These are phyloP conservation scores for Oreochromis grahami DNA, from an alignment of 2,797 vertebrate genomes.

Conservation along the genomic window DNA sequence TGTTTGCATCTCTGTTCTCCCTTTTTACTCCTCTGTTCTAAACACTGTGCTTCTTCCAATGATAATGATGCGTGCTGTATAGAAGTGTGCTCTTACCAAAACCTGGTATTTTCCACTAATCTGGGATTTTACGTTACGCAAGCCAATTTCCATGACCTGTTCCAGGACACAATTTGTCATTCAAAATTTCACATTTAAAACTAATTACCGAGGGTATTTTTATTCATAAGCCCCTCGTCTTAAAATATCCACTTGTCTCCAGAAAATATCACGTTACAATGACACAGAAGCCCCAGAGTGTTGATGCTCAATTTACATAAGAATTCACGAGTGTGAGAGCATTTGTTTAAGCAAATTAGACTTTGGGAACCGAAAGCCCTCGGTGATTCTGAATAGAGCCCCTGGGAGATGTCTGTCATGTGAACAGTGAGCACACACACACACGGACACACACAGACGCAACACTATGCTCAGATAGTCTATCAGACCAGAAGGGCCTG, in stretches of 20 bases:
- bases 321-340: slow-evolving; percentile 35
- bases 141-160: slow-evolving; percentile 28
- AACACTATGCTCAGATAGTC: background rate
- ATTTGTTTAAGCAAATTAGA: slow-evolving; percentile 62
- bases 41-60: slow-evolving; percentile 8
- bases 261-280: slow-evolving; percentile 36
- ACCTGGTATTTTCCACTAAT: slow-evolving; percentile 10
- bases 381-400: slow-evolving; percentile 26
- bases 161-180: slow-evolving; percentile 38
- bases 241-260: slow-evolving; percentile 47
- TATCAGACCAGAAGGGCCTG: background rate
- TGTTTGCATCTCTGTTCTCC: background rate
- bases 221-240: slow-evolving; percentile 45
- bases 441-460: background rate
- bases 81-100: slow-evolving; percentile 6
- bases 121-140: background rate
- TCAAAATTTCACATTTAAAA: slow-evolving; percentile 54
- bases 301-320: slow-evolving; percentile 47
- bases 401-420: slow-evolving; percentile 5
- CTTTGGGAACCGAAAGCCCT: slow-evolving; percentile 20
- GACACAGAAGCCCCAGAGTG: slow-evolving; percentile 32
- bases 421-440: background rate
- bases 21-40: background rate
- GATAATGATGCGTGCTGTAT: background rate
- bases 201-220: slow-evolving; percentile 54